Conservation (phyloP, 2,113 vertebrate species). For the Steatornis caripensis region DNA sequence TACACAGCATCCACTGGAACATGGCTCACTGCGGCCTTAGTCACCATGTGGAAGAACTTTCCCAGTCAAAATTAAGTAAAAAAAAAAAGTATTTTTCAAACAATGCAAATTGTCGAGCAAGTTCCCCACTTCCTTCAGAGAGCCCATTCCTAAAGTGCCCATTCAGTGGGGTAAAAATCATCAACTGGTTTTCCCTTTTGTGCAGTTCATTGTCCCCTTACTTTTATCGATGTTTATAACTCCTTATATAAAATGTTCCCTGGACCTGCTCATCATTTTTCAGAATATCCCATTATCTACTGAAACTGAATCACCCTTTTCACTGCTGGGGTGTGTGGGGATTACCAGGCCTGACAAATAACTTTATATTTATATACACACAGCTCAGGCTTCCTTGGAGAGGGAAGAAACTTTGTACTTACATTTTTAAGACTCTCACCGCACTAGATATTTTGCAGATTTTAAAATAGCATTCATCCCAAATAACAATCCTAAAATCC, state of each 20-base stretch:
- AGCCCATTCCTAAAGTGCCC: background rate
- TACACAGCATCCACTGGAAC: background rate
- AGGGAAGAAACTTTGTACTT: background rate
- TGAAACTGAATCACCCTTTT: background rate
- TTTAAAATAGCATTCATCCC: background rate
- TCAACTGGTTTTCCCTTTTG: background rate
- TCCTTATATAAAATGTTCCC: background rate
- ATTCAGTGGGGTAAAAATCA: background rate
- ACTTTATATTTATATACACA: background rate
- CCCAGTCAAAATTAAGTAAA: background rate
- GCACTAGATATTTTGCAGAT: background rate
- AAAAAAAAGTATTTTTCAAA: background rate
- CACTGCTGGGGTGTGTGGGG: background rate
- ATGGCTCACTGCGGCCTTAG: background rate
- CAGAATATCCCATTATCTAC: background rate
- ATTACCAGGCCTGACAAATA: background rate
- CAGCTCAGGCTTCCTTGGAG: background rate
- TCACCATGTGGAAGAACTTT: fast-evolving
- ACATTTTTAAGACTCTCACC: background rate
- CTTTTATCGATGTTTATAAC: background rate
- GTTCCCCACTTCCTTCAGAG: background rate
- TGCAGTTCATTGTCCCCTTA: background rate
- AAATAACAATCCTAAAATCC: background rate
- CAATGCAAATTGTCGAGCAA: background rate
- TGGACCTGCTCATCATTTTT: background rate